A percentile compares a stretch with the other conserved stretches of the same genome.
Evolutionary conservation across 2,113 vertebrate genomes (phyloP).

Genomic region (Gorsachius goisagi): DNA sequence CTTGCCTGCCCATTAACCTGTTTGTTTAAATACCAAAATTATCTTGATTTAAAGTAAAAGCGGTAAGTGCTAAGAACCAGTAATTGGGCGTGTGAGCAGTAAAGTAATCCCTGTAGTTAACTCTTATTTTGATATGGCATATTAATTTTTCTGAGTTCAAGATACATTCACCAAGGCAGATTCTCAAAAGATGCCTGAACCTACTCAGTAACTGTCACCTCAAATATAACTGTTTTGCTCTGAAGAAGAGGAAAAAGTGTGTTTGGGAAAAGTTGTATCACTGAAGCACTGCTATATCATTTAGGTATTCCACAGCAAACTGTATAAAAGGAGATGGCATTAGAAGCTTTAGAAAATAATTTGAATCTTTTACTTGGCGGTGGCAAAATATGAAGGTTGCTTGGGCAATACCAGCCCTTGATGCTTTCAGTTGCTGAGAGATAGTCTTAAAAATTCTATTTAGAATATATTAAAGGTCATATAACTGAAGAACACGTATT

Average conservation of each 20-base stretch:
- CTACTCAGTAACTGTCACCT: not conserved
- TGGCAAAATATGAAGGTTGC: not conserved
- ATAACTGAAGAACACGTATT: not conserved
- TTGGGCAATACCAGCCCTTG: not conserved
- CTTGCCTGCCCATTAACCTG: not conserved
- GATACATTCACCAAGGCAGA: not conserved
- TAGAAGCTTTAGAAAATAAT: not conserved
- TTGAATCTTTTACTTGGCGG: not conserved
- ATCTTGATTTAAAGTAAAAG: constrained; percentile 11
- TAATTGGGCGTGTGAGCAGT: not conserved
- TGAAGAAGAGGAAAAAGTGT: not conserved
- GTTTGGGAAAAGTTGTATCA: not conserved
- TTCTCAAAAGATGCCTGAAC: not conserved
- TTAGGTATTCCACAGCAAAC: not conserved
- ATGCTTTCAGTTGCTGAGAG: not conserved
- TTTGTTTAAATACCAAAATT: constrained; percentile 2
- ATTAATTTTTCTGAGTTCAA: not conserved
- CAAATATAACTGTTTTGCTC: not conserved
- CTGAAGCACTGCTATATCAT: not conserved
- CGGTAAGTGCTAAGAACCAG: not conserved
- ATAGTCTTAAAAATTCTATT: not conserved
- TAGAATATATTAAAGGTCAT: not conserved
- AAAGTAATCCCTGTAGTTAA: not conserved
- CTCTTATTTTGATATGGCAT: not conserved
- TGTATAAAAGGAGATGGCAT: not conserved